Percentiles rank a stretch among this genome's conserved stretches.
phyloP scores from a whole-genome alignment of 1,140 invertebrate genomes.

The Tetramorium alpestre region DNA sequence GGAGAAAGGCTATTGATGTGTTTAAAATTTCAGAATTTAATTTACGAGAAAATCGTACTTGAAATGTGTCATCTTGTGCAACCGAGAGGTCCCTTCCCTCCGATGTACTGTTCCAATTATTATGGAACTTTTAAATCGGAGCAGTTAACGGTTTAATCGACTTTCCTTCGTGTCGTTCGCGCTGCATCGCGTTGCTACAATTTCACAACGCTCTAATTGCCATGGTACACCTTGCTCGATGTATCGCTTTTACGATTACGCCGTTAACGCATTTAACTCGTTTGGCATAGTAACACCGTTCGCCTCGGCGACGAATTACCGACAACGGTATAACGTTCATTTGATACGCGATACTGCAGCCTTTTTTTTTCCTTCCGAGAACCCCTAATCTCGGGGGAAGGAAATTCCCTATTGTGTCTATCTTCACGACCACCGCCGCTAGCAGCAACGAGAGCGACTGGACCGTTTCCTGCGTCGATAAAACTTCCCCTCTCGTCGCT shows the following conservation, averaged over 20 bases:
- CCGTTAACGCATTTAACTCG: conserved; percentile 24
- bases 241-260: conserved; percentile 46
- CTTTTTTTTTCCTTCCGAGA: background rate
- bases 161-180: conserved; percentile 2
- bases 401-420: conserved; percentile 53
- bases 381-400: background rate
- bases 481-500: conserved; percentile 43
- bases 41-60: background rate
- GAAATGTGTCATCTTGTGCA: background rate
- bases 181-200: conserved; percentile 1
- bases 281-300: conserved; percentile 56
- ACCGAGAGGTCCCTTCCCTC: no score
- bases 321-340: background rate
- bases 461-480: conserved; percentile 69
- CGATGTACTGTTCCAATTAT: background rate
- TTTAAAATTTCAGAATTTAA: background rate
- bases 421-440: conserved; percentile 5
- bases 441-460: conserved; percentile 58
- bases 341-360: background rate
- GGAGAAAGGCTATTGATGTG: background rate
- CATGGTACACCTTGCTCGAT: conserved; percentile 6
- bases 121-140: conserved; percentile 29
- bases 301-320: conserved; percentile 12
- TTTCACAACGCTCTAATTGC: conserved; percentile 63
- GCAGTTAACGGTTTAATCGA: conserved; percentile 50